Conservation (phyloP, 2,888 invertebrate species). For the Nipponacmea schrenckii region DNA sequence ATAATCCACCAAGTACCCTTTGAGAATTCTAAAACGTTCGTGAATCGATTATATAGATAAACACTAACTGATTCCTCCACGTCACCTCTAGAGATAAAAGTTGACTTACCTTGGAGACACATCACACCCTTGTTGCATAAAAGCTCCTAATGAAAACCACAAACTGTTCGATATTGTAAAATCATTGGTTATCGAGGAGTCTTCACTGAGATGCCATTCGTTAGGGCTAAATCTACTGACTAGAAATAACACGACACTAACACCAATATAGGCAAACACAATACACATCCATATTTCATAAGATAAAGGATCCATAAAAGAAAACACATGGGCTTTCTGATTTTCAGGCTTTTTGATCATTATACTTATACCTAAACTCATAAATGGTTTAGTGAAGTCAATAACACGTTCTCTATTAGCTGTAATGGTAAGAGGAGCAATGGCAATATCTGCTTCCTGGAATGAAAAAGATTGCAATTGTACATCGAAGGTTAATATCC, state of each 20-base stretch:
- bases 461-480: conserved; percentile 7
- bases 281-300: conserved; percentile 96
- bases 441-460: conserved; percentile 89
- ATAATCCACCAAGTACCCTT: too few species aligned
- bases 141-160: conserved; percentile 97
- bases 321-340: conserved; percentile 93
- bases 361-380: conserved; percentile 94
- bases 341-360: conserved; percentile 93
- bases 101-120: conserved; percentile 86
- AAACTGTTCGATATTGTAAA: conserved; percentile 95
- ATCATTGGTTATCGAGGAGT: conserved; percentile 59
- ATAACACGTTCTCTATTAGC: conserved; percentile 92
- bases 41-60: too few species aligned
- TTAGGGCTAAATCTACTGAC: conserved; percentile 97
- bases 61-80: too few species aligned
- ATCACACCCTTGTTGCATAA: conserved; percentile 99
- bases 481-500: too few species aligned
- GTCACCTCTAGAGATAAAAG: too few species aligned
- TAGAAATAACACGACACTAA: conserved; percentile 97
- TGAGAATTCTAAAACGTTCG: too few species aligned
- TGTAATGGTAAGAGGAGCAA: conserved; percentile 94
- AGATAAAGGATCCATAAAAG: conserved; percentile 95
- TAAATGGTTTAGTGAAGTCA: conserved; percentile 97
- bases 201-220: conserved; percentile 80
- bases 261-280: conserved; percentile 91